phyloP scores from a whole-genome alignment of 2,113 vertebrate species.

The Corynorhinus townsendii region DNA sequence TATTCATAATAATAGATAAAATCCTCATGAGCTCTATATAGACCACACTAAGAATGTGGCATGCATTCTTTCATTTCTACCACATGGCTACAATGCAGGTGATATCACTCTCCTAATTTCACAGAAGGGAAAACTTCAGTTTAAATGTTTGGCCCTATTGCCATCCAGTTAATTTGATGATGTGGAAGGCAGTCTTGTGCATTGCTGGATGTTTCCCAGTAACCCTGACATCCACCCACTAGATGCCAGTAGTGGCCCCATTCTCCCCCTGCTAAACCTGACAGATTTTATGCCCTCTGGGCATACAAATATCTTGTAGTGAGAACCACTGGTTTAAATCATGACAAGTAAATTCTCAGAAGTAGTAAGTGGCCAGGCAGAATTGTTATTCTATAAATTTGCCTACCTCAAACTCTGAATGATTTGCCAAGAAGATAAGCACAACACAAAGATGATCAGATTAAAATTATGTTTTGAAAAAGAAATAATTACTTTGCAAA shows the following conservation, averaged over 20 bases:
- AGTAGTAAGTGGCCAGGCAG: neutral
- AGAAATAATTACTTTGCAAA: neutral
- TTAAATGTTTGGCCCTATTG: neutral
- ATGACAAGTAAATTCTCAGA: neutral
- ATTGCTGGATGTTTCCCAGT: neutral
- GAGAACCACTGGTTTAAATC: neutral
- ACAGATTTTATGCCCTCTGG: neutral
- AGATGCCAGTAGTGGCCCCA: neutral
- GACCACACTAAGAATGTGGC: neutral
- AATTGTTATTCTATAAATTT: neutral
- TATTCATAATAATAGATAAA: neutral
- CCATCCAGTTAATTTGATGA: neutral
- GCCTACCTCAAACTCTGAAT: neutral
- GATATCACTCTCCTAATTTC: neutral
- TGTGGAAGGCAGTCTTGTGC: neutral
- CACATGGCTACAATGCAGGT: neutral
- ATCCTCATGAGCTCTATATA: neutral
- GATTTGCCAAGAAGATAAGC: neutral
- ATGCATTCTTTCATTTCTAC: neutral
- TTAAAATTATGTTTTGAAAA: conserved; percentile 4
- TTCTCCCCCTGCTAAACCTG: neutral
- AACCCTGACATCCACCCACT: neutral
- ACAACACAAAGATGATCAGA: neutral
- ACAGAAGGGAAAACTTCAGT: neutral
- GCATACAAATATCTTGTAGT: neutral